Evolutionary conservation across 2,888 invertebrate species (phyloP).

Genomic region (Andrena trimmerana): DNA sequence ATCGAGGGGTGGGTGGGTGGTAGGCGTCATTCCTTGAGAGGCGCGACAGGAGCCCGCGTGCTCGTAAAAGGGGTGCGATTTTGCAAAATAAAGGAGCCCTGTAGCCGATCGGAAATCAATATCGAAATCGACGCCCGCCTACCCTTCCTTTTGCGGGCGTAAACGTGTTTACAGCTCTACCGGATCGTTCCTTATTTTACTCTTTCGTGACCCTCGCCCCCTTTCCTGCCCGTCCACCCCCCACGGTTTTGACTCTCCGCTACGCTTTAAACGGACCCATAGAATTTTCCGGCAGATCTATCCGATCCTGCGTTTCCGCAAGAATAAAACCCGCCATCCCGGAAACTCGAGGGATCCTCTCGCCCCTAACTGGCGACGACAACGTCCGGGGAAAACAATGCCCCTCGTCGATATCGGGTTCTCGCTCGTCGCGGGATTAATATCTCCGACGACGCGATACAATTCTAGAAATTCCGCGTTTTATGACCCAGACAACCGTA

Average conservation of each 20-base stretch:
- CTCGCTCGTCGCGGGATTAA: slow-evolving; percentile 34
- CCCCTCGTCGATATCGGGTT: slow-evolving; percentile 28
- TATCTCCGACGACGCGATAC: slow-evolving; percentile 34
- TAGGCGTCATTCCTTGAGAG: slow-evolving; percentile 41
- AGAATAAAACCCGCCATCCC: slow-evolving; percentile 43
- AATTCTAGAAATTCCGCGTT: slow-evolving; percentile 14
- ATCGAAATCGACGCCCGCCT: slow-evolving; percentile 12
- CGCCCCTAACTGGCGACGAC: slow-evolving; percentile 18
- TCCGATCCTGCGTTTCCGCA: slow-evolving; percentile 33
- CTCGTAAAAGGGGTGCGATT: slow-evolving; percentile 58
- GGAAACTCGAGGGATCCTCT: slow-evolving; percentile 14
- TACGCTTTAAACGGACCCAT: slow-evolving; percentile 48
- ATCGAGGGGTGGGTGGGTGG: slow-evolving; percentile 29
- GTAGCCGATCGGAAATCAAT: slow-evolving; percentile 67
- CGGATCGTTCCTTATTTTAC: slow-evolving; percentile 54
- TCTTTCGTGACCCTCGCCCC: slow-evolving; percentile 7
- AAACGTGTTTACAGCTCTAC: slow-evolving; percentile 62
- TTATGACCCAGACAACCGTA: background rate
- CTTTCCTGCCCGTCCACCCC: background rate
- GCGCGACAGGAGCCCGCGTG: slow-evolving; percentile 14
- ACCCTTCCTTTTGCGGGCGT: slow-evolving; percentile 37
- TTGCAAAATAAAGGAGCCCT: slow-evolving; percentile 64
- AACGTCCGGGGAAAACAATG: slow-evolving; percentile 38
- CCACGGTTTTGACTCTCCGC: slow-evolving; percentile 16
- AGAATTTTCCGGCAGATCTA: slow-evolving; percentile 47